Evolutionary conservation across 1,140 invertebrate genomes (phyloP).

Genomic region (Calliopsis andreniformis): DNA sequence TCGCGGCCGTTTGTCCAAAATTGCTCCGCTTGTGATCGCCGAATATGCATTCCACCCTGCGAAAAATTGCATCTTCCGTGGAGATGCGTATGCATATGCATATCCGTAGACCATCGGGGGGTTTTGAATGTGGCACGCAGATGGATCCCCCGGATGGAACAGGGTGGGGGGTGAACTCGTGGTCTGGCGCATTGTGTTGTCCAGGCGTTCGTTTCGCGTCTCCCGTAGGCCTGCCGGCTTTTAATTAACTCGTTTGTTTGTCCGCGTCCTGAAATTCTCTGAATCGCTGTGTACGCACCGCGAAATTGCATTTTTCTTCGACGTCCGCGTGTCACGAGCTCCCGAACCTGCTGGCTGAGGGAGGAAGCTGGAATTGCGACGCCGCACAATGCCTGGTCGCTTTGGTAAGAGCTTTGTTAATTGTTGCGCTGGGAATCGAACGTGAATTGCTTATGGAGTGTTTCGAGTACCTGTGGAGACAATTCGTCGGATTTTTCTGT

Average conservation of each 20-base stretch:
- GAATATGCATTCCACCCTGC: slow-evolving; percentile 36
- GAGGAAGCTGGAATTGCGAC: not conserved
- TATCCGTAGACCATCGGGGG: slow-evolving; percentile 1
- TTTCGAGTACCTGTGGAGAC: too few species aligned
- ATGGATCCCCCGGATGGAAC: not conserved
- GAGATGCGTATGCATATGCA: slow-evolving; percentile 56
- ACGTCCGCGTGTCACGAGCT: not conserved
- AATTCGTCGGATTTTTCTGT: too few species aligned
- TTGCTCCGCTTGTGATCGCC: slow-evolving; percentile 48
- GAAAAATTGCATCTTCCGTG: slow-evolving; percentile 42
- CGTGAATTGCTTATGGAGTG: not conserved
- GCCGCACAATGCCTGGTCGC: not conserved
- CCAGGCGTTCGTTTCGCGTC: not conserved
- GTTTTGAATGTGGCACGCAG: slow-evolving; percentile 1
- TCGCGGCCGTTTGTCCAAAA: slow-evolving; percentile 37
- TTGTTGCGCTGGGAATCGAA: not conserved
- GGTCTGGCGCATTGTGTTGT: slow-evolving; percentile 5
- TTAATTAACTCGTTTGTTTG: slow-evolving; percentile 50
- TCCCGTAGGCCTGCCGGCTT: not conserved
- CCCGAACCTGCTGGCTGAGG: too few species aligned
- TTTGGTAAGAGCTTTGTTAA: slow-evolving; percentile 7
- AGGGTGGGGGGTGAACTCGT: not conserved
- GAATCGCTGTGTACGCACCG: slow-evolving; percentile 23
- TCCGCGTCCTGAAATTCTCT: slow-evolving; percentile 10
- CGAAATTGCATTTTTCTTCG: slow-evolving; percentile 51